Conservation (phyloP, 2,888 invertebrate species). For the Stictocephala bisonia region DNA sequence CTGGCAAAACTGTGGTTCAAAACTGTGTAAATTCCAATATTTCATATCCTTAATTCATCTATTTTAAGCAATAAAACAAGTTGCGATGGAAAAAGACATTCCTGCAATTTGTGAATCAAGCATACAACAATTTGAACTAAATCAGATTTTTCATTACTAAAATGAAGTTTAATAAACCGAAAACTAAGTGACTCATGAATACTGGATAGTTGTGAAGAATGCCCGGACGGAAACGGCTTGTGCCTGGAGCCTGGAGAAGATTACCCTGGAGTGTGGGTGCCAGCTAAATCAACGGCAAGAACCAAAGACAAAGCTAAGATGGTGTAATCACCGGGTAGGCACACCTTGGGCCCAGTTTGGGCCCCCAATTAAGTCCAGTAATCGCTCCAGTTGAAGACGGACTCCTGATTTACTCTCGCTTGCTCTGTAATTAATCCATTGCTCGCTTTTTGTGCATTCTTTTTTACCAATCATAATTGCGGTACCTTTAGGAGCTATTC, state of each 20-base stretch:
- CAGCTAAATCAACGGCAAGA: not conserved
- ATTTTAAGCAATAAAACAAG: no score
- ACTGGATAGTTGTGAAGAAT: no score
- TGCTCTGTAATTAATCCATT: constrained; percentile 30
- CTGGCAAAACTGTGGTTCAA: no score
- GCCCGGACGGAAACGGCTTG: not conserved
- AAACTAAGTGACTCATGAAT: no score
- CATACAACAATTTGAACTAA: no score
- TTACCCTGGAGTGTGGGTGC: not conserved
- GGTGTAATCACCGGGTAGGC: not conserved
- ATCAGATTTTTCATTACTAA: no score
- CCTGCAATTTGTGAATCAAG: no score
- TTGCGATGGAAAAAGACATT: no score
- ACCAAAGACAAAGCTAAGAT: constrained; percentile 2
- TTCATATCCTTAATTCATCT: no score
- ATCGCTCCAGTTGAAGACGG: constrained; percentile 10
- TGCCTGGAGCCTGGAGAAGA: no score
- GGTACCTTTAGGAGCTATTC: not conserved
- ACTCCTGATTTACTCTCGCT: constrained; percentile 2
- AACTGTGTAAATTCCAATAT: no score
- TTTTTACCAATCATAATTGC: constrained; percentile 29
- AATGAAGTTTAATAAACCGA: no score
- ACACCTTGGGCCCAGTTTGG: constrained; percentile 3
- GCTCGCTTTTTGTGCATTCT: constrained; percentile 27
- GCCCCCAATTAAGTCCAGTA: constrained; percentile 19